Conservation (phyloP, 2,888 invertebrate species). For the Folsomia manolachei region DNA sequence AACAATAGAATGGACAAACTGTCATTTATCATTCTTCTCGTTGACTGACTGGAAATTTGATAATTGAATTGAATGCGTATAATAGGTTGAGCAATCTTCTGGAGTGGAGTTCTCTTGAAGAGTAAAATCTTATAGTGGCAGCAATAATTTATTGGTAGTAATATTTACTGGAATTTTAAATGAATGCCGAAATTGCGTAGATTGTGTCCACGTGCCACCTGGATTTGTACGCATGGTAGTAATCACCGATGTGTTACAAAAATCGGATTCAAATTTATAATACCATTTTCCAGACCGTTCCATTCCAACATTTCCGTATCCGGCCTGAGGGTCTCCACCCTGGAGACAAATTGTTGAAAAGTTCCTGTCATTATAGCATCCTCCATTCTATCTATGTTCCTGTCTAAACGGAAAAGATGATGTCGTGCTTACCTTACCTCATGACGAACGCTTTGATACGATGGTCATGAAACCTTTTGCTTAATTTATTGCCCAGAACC, state of each 20-base stretch:
- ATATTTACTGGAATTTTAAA: too few relatives aligned
- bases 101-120: too few relatives aligned
- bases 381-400: not conserved
- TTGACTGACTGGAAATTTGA: not conserved
- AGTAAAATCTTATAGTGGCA: too few relatives aligned
- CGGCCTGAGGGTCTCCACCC: not conserved
- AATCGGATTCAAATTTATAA: too few relatives aligned
- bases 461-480: constrained; percentile 41
- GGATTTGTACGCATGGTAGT: too few relatives aligned
- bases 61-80: not conserved
- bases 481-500: constrained; percentile 48
- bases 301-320: too few relatives aligned
- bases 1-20: constrained; percentile 1
- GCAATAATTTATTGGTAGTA: too few relatives aligned
- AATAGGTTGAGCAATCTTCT: too few relatives aligned
- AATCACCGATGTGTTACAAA: too few relatives aligned
- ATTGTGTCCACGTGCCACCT: too few relatives aligned
- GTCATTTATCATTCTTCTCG: constrained; percentile 18
- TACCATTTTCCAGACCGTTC: too few relatives aligned
- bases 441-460: not conserved
- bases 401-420: constrained; percentile 1
- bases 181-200: too few relatives aligned
- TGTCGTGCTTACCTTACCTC: constrained; percentile 1
- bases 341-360: not conserved
- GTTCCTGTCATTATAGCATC: not conserved